A percentile compares a stretch with the other conserved stretches of the same genome.
Evolutionary conservation across 2,797 vertebrate genomes (phyloP).

Genomic region (Fundulus diaphanus): DNA sequence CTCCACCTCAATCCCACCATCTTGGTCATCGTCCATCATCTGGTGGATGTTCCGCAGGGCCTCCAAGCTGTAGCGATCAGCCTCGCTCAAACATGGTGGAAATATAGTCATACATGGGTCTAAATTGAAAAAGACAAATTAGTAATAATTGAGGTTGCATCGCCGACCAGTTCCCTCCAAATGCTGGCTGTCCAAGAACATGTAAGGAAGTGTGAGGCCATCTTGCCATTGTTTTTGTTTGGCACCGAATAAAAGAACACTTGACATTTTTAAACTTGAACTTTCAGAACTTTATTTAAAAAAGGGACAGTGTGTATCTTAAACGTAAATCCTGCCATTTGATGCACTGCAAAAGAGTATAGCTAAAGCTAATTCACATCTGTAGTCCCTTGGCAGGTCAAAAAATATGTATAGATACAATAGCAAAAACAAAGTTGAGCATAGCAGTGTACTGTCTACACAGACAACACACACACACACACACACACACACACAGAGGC

Average conservation of each 20-base stretch:
- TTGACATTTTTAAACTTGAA: not conserved
- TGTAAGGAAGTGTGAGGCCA: not conserved
- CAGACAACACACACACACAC: too few species aligned
- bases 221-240: not conserved
- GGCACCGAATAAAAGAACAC: not conserved
- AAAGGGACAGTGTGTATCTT: too few species aligned
- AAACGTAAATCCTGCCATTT: too few species aligned
- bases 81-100: constrained; percentile 91
- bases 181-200: not conserved
- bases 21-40: constrained; percentile 85
- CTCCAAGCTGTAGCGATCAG: constrained; percentile 92
- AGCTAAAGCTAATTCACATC: too few species aligned
- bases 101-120: constrained; percentile 88
- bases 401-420: too few species aligned
- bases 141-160: not conserved
- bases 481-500: too few species aligned
- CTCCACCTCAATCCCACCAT: constrained; percentile 84
- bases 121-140: constrained; percentile 49
- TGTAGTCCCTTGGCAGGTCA: too few species aligned
- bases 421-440: too few species aligned
- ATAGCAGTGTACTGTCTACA: too few species aligned
- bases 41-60: constrained; percentile 93
- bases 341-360: too few species aligned
- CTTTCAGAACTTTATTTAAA: too few species aligned
- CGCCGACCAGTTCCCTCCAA: not conserved